Base-by-base conservation (phyloP, 2,113 vertebrate species). In the Calidris pygmaea region DNA sequence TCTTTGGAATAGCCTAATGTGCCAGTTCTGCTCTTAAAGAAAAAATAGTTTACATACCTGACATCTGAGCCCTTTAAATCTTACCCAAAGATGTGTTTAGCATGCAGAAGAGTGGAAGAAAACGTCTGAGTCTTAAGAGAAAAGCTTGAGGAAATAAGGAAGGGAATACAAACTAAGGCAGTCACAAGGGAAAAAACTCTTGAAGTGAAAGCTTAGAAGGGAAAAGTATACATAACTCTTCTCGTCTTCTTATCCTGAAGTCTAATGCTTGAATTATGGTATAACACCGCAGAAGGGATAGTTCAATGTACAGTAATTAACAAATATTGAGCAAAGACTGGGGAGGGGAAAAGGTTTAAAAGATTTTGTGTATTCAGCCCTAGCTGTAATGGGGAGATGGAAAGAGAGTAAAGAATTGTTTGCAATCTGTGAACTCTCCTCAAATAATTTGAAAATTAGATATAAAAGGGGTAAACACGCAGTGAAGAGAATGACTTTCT, bases 11-110 rank as follows among this genome's bases (percentile, higher is more conserved):
- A 93, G 43, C 8, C 26, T 93, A 34, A 74, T 85, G 39, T 95
- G 56, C 39, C 48, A 59, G 0, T 94, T 96, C 60, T 77, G 29
- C 59, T 92, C 26, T 73, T 87, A 78, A 62, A 87, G 17, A 63
- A 87, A 84, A 90, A 89, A 43, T 71, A 89, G 74, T 91, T 91
- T 91, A 77, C 67, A 30, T 93, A 92, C 78, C 73, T 95, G 90
- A 87, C 67, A 80, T 85, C 41, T 43, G 29, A 95, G 81, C 58
- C 72, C 56, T 92, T 89, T 85, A 89, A 92, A 90, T 93, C 72
- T 32, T 93, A 58, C 68, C 29, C 18, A 1, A 5, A 68, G 41
- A 62, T 93, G 58, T 66, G 70, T 82, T 93, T 91, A 87, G 39
- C 84, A 87, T 90, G 58, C 62, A 70, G 56, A 94, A 82, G 53